A percentile compares a stretch with the other conserved stretches of the same genome.
These are phyloP conservation scores for Helicoverpa assulta DNA, from an alignment of 2,888 invertebrate genomes.

Conservation along the genomic window DNA sequence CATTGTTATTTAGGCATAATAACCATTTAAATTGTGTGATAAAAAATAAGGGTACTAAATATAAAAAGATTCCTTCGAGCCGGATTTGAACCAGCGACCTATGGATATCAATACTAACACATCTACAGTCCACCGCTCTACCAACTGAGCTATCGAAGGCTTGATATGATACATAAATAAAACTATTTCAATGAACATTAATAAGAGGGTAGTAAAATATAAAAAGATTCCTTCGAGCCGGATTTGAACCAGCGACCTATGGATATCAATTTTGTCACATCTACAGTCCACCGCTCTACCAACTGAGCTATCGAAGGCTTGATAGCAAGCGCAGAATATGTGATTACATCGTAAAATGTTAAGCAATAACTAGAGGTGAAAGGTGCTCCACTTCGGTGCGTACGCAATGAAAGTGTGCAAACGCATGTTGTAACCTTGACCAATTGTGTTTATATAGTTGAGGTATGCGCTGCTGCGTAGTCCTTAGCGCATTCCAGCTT, in stretches of 20 bases:
- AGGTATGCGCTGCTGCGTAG: not conserved
- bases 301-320: slow-evolving; percentile 89
- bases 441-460: slow-evolving; percentile 1
- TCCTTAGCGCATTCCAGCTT: not conserved
- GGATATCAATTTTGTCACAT: slow-evolving; percentile 77
- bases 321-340: slow-evolving; percentile 29
- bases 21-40: not conserved
- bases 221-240: slow-evolving; percentile 89
- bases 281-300: slow-evolving; percentile 90
- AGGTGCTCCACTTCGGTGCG: slow-evolving; percentile 62
- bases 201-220: not conserved
- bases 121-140: slow-evolving; percentile 89
- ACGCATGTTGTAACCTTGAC: slow-evolving; percentile 41
- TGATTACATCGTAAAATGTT: slow-evolving; percentile 38
- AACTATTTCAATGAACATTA: too few species aligned
- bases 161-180: slow-evolving; percentile 16
- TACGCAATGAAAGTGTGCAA: slow-evolving; percentile 38
- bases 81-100: slow-evolving; percentile 91
- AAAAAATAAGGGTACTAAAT: not conserved
- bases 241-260: slow-evolving; percentile 92
- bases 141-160: slow-evolving; percentile 90
- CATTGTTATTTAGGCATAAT: not conserved
- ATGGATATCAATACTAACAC: slow-evolving; percentile 80
- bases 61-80: slow-evolving; percentile 86
- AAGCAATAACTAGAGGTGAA: slow-evolving; percentile 59